Base-by-base conservation (phyloP, 2,113 vertebrate genomes). In the Amphilophus citrinellus region DNA sequence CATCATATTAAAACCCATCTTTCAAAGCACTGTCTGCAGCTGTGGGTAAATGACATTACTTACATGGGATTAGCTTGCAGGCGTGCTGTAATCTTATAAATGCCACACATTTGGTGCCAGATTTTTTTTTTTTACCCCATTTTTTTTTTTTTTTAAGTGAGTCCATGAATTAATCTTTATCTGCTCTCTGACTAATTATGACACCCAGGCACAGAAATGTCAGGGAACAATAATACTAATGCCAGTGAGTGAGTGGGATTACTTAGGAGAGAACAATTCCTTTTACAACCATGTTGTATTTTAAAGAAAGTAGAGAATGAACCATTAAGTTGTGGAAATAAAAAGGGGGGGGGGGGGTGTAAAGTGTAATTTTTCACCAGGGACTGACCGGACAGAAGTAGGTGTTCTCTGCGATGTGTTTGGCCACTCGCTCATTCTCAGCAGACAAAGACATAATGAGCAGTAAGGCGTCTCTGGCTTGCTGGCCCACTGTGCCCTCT, bases 371-470 rank as follows among this genome's bases (percentile, higher is more conserved):
- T n/a, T 42, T 3, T 47, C 6, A 10, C 10, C 20, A 3, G 2
- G 17, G 56, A 91, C 94, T 93, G 80, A 99, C 98, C 87, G 98
- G 98, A 91, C 98, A 99, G 93, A 99, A 99, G 91, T 97, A 99
- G 82, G 98, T 99, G 87, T 97, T 98, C 89, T 98, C 97, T 56
- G 97, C 96, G 2, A 99, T 96, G 94, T 99, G 97, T 39, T 90
- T 95, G 88, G 98, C 98, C 90, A 99, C 98, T 42, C 97, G 90
- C 2, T 59, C 95, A 90, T 98, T 99, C 95, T 99, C 98, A 0
- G 97, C 97, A 6, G 98, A 99, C n/a, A 99, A 89, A 5, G 98
- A 97, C 98, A 99, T 99, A 75, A 99, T 98, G 88, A 99, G 98
- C 18, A 99, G 96, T 90, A 99, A 91, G 0, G 98, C 98, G 8